Evolutionary conservation across 1,140 invertebrate genomes (phyloP), one percentile per base, ranked within the genome.

Genomic region (Megalopta genalis): DNA sequence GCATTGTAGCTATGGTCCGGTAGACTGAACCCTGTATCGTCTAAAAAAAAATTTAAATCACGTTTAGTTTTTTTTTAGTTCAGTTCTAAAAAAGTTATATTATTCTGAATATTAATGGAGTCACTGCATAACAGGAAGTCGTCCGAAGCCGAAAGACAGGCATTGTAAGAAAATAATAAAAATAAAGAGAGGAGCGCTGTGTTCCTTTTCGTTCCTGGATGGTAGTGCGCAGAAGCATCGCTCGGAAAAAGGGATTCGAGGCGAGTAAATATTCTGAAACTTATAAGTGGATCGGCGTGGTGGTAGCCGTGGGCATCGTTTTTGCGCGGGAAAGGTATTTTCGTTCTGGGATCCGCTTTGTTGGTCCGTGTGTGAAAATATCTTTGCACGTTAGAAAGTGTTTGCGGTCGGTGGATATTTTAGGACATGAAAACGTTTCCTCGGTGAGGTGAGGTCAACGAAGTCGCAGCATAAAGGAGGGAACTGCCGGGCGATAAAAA

Each of bases 351-450:
- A 46, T 63, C 54, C 25, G 83, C 83, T 85, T 85, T 85, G 84
- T 85, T 84, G 67, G 59, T 84, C 65, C 64, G 66, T 54, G 75
- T 42, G 57, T 86, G 82, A 80, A 86, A 86, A 86, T 86, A 86
- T 83, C 77, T 86, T 83, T 74, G 70, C 77, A 80, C 60, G 82
- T 81, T 60, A 84, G 79, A 85, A 84, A 81, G 83, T 81, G 83
- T 85, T 85, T 74, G 73, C 84, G 64, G 69, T 60, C 57, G 65
- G 65, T 63, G 59, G 83, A 81, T 81, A 85, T 85, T 85, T 85
- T 85, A 67, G 77, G 83, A 84, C 54, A 23, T 72, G 82, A 75
- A 83, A 84, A 84, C 57, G 83, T 84, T 84, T 84, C 71, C 67
- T 80, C 71, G 62, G 66, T 76, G 71, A 77, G 49, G 78, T 68